Evolutionary conservation across 1,140 invertebrate genomes (phyloP).

Genomic region (Drosophila persimilis): DNA sequence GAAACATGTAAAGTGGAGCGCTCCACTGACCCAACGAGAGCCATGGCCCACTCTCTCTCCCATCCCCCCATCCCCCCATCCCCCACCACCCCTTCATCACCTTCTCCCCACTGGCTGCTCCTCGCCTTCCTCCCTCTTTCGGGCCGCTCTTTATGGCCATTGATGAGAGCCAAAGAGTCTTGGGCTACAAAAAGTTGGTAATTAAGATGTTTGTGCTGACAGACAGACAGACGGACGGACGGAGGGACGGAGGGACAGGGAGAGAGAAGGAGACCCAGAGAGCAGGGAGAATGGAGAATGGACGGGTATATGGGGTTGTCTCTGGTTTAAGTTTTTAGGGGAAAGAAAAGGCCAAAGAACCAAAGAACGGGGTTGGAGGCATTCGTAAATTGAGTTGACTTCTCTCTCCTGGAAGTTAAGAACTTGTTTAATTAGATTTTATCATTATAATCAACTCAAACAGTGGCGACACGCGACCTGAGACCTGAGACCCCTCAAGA

Average conservation of each 20-base stretch:
- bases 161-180: slow-evolving; percentile 48
- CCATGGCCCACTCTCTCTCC: slow-evolving; percentile 20
- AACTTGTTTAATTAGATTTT: slow-evolving; percentile 81
- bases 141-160: slow-evolving; percentile 10
- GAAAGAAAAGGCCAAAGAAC: not conserved
- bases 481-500: slow-evolving; percentile 1
- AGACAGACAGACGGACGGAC: slow-evolving; percentile 18
- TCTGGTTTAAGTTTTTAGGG: not conserved
- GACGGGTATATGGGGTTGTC: not conserved
- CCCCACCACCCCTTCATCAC: too few relatives aligned
- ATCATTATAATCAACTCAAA: slow-evolving; percentile 76
- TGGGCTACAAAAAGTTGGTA: slow-evolving; percentile 72
- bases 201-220: slow-evolving; percentile 79
- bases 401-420: slow-evolving; percentile 60
- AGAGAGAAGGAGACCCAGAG: not conserved
- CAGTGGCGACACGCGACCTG: slow-evolving; percentile 41
- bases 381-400: slow-evolving; percentile 74
- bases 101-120: too few relatives aligned
- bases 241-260: not conserved
- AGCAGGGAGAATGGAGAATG: slow-evolving; percentile 16
- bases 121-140: too few relatives aligned
- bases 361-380: slow-evolving; percentile 5
- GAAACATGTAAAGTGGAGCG: slow-evolving; percentile 78
- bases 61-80: not conserved
- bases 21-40: slow-evolving; percentile 71